Percentiles rank a stretch among this genome's conserved stretches.
These are phyloP conservation scores for Aselliscus stoliczkanus DNA, from an alignment of 2,797 vertebrate genomes.

Conservation along the genomic window DNA sequence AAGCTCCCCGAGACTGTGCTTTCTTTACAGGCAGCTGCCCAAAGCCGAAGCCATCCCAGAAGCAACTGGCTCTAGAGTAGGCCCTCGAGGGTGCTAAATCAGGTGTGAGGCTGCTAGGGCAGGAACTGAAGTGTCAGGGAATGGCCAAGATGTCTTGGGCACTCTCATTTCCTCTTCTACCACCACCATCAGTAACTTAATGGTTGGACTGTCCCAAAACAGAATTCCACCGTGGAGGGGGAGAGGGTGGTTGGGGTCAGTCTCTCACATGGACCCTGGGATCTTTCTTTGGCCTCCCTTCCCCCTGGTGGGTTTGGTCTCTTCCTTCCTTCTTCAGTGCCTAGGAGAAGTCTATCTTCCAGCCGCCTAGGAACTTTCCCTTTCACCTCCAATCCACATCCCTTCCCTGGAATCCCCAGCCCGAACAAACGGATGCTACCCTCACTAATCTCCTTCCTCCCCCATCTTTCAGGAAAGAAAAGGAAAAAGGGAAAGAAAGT, in stretches of 20 bases:
- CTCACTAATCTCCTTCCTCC: not conserved
- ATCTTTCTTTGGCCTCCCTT: not conserved
- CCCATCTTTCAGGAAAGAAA: slow-evolving; percentile 41
- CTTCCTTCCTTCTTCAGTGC: not conserved
- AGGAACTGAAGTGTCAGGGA: not conserved
- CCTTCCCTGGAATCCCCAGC: not conserved
- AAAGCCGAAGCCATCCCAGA: not conserved
- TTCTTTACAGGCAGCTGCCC: not conserved
- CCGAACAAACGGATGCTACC: not conserved
- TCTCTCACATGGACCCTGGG: not conserved
- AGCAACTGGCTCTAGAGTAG: not conserved
- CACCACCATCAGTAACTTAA: not conserved
- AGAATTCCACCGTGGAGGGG: not conserved
- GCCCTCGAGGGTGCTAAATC: not conserved
- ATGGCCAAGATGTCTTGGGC: not conserved
- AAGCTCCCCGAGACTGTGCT: not conserved
- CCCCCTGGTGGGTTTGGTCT: not conserved
- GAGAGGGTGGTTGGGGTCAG: not conserved
- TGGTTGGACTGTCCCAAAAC: not conserved
- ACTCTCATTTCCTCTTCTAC: not conserved
- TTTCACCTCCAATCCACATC: slow-evolving; percentile 31
- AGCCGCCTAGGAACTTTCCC: not conserved
- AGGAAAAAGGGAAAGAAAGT: not conserved
- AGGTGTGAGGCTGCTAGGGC: not conserved
- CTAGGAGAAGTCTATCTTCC: not conserved